Evolutionary conservation across 37 sponge, comb jelly and placozoan genomes (phyloP).

Genomic region (Halisarca cf. caerulea): DNA sequence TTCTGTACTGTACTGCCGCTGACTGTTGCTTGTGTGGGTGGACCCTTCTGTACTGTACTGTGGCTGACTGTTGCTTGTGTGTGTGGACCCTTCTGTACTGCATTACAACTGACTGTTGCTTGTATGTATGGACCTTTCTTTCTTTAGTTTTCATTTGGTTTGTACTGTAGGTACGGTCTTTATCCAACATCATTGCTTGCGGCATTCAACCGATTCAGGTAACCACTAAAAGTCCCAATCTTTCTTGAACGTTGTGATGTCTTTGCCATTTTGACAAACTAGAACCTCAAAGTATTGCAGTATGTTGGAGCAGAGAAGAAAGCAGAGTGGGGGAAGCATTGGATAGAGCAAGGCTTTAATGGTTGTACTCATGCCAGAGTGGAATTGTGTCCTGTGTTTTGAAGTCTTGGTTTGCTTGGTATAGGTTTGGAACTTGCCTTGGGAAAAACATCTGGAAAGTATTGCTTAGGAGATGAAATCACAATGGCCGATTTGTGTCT

Average conservation of each 20-base stretch:
- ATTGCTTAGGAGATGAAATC: slow-evolving; percentile 95
- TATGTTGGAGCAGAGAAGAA: slow-evolving; percentile 93
- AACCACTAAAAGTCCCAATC: not conserved
- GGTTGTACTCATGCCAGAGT: slow-evolving; percentile 21
- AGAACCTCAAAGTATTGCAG: slow-evolving; percentile 89
- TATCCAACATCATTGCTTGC: slow-evolving; percentile 65
- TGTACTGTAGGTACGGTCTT: slow-evolving; percentile 74
- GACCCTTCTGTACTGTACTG: no score
- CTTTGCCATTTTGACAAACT: not conserved
- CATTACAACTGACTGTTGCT: no score
- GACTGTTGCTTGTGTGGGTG: no score
- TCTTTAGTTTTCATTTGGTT: no score
- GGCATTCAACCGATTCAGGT: slow-evolving; percentile 92
- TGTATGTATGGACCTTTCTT: no score
- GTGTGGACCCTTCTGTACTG: no score
- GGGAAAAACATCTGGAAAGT: slow-evolving; percentile 76
- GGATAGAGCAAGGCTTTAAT: slow-evolving; percentile 90
- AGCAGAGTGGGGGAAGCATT: slow-evolving; percentile 92
- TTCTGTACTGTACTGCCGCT: no score
- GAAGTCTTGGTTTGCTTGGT: not conserved
- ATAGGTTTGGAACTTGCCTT: slow-evolving; percentile 85
- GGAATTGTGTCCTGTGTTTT: not conserved
- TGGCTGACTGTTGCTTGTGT: no score
- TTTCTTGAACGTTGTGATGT: not conserved
- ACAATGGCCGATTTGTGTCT: slow-evolving; percentile 95